A percentile compares a stretch with the other conserved stretches of the same genome.
phyloP scores from a whole-genome alignment of 1,140 invertebrate genomes.

The Asobara japonica region DNA sequence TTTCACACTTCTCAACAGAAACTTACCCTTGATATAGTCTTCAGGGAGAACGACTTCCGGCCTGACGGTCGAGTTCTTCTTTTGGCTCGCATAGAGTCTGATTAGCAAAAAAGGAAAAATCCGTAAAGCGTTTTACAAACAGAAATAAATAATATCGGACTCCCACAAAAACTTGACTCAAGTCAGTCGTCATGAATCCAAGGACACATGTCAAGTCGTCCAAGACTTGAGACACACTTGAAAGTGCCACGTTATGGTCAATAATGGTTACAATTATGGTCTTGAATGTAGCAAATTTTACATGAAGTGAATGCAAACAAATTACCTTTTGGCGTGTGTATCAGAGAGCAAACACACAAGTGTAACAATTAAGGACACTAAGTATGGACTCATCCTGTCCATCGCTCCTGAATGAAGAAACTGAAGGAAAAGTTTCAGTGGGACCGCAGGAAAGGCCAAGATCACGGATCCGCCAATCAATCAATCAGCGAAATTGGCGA shows the following conservation, averaged over 20 bases:
- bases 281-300: no score
- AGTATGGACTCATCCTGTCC: constrained; percentile 48
- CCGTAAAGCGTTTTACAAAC: neutral
- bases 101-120: neutral
- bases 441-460: neutral
- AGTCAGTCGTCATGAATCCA: no score
- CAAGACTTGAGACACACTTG: no score
- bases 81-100: constrained; percentile 64
- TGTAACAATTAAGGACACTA: constrained; percentile 33
- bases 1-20: neutral
- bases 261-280: no score
- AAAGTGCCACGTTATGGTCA: no score
- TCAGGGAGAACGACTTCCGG: constrained; percentile 74
- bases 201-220: no score
- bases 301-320: neutral
- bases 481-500: constrained; percentile 38
- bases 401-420: constrained; percentile 22
- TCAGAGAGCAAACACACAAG: constrained; percentile 36
- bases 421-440: neutral
- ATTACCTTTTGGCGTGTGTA: constrained; percentile 42
- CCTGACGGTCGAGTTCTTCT: constrained; percentile 71
- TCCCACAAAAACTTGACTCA: no score
- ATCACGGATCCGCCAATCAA: constrained; percentile 28
- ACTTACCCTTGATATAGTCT: constrained; percentile 77
- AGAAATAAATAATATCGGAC: no score